Base-by-base conservation (phyloP, 2,797 vertebrate species). In the Vultur gryphus region DNA sequence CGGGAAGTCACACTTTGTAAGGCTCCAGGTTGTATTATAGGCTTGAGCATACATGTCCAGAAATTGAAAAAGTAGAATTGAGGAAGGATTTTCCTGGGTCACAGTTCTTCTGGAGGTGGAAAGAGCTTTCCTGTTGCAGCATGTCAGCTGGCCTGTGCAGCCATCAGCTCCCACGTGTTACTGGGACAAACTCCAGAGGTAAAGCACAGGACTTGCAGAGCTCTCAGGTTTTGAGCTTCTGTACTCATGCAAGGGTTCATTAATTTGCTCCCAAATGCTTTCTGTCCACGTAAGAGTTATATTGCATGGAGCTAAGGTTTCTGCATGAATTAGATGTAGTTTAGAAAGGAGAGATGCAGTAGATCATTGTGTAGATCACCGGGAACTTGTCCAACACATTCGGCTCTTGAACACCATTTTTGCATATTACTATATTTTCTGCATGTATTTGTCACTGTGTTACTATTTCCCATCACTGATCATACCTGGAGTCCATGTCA, bases 401-500 rank as follows among this genome's bases (percentile, higher is more conserved):
- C 11, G 4, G 16, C 23, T 87, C 62, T 18, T n/a, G 23, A 54
- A 54, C 16, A 52, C 10, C 26, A 5, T 46, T 43, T 55, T 54
- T 83, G 5, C 26, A 6, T 14, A 10, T 54, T 87, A 2, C 4
- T 59, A 12, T 39, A 15, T 82, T 39, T 67, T 62, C 62, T 80
- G 43, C 25, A 8, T 14, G 10, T 37, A 7, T 51, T 83, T 84
- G n/a, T 81, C 65, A 15, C 31, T 35, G 26, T 51, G 37, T 19
- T 67, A 8, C 61, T 71, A 4, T 49, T 81, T 78, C 18, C 23
- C 3, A 7, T 80, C 59, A 39, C 39, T 51, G 44, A 11, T 55
- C 0, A 0, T 54, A 44, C 21, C 41, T 54, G 9, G 52, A 58
- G 26, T 43, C 13, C 3, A 0, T 52, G 44, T 78, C 0, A 0